These are phyloP conservation scores for Aurelia sp. DNA, from an alignment of 30 jellyfish, hydroid and myxozoan species.

Conservation along the genomic window DNA sequence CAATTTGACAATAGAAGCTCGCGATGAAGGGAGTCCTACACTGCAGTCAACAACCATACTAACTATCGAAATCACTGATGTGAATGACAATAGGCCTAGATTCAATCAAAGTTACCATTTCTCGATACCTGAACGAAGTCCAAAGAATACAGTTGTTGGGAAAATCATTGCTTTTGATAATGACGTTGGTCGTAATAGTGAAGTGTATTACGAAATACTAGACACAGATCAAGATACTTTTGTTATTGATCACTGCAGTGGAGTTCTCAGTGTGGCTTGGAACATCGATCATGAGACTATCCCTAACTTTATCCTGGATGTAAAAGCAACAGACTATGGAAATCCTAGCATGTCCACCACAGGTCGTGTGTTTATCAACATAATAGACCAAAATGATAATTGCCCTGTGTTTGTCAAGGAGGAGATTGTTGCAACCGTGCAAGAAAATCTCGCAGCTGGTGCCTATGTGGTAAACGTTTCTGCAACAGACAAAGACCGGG, in stretches of 20 bases:
- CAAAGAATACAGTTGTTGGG: conserved; percentile 57
- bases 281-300: conserved; percentile 51
- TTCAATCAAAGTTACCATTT: conserved; percentile 57
- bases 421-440: conserved; percentile 2
- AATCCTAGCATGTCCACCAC: conserved; percentile 51
- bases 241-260: conserved; percentile 60
- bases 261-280: conserved; percentile 30
- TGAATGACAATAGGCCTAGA: conserved; percentile 80
- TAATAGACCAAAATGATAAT: conserved; percentile 74
- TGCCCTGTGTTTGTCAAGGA: conserved; percentile 69
- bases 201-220: conserved; percentile 45
- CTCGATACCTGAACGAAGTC: conserved; percentile 37
- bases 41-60: conserved; percentile 31
- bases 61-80: conserved; percentile 54
- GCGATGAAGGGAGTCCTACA: conserved; percentile 64
- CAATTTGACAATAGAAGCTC: conserved; percentile 53
- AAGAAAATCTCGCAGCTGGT: conserved; percentile 64
- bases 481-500: conserved; percentile 74
- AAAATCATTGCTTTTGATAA: conserved; percentile 66
- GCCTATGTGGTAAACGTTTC: conserved; percentile 15
- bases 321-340: conserved; percentile 84
- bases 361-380: conserved; percentile 67
- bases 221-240: conserved; percentile 43
- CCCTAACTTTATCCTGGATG: conserved; percentile 59
- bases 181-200: conserved; percentile 77